These are phyloP conservation scores for Leucozona laternaria DNA, from an alignment of 2,888 invertebrate genomes.

Conservation along the genomic window DNA sequence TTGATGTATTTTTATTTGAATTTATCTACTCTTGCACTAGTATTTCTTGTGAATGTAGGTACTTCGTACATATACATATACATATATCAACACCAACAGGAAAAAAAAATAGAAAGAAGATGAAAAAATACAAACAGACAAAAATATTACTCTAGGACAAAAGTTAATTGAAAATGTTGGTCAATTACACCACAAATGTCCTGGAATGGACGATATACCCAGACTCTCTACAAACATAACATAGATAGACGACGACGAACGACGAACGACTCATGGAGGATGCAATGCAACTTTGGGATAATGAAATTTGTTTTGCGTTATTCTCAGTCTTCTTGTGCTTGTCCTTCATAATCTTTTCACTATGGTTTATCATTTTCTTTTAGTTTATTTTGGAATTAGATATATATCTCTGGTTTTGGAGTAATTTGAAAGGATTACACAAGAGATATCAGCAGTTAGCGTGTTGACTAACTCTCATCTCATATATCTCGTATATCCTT, in stretches of 20 bases:
- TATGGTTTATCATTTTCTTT: neutral
- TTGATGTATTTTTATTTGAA: slow-evolving; percentile 25
- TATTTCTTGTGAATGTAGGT: neutral
- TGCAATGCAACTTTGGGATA: slow-evolving; percentile 30
- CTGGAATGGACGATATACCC: slow-evolving; percentile 34
- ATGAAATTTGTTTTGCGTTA: slow-evolving; percentile 18
- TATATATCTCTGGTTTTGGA: neutral
- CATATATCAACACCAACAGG: neutral
- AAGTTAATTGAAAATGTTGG: slow-evolving; percentile 83
- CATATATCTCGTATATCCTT: slow-evolving; percentile 17
- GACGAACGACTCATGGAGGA: neutral
- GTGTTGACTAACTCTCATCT: slow-evolving; percentile 1
- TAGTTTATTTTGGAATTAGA: slow-evolving; percentile 1
- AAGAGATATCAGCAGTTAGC: slow-evolving; percentile 15
- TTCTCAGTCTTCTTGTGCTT: neutral
- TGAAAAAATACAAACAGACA: neutral
- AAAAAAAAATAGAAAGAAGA: neutral
- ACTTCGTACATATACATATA: neutral
- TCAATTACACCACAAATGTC: slow-evolving; percentile 61
- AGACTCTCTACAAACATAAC: neutral
- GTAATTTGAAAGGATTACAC: slow-evolving; percentile 57
- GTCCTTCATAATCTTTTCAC: neutral
- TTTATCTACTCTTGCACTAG: slow-evolving; percentile 6
- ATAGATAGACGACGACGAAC: neutral
- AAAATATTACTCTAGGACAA: slow-evolving; percentile 78